Conservation (phyloP, 2,113 vertebrate genomes). For the Stigmatopora argus region DNA sequence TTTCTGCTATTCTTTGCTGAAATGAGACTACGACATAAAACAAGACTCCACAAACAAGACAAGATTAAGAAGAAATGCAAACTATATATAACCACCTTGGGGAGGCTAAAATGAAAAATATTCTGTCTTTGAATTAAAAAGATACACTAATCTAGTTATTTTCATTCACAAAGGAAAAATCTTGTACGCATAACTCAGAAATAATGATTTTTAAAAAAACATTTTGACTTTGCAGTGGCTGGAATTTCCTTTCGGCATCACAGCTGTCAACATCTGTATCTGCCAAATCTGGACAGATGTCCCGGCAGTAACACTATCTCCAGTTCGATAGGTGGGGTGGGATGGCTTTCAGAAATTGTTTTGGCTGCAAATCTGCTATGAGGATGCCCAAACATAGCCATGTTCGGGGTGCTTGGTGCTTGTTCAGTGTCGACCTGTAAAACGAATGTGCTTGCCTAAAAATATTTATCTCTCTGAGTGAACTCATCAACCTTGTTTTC, state of each 20-base stretch:
- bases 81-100: conserved; percentile 1
- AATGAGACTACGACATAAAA: conserved; percentile 16
- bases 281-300: conserved; percentile 69
- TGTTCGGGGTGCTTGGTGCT: conserved; percentile 4
- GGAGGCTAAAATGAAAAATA: conserved; percentile 1
- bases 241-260: conserved; percentile 61
- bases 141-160: conserved; percentile 45
- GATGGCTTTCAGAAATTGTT: conserved; percentile 10
- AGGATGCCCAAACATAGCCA: conserved; percentile 35
- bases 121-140: conserved; percentile 15
- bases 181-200: conserved; percentile 35
- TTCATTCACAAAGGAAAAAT: conserved; percentile 37
- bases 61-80: conserved; percentile 12
- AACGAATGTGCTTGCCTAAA: conserved; percentile 33
- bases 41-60: conserved; percentile 8
- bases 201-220: conserved; percentile 44
- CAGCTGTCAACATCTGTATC: conserved; percentile 65
- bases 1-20: conserved; percentile 21
- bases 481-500: conserved; percentile 30
- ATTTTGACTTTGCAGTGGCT: conserved; percentile 60
- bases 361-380: conserved; percentile 27
- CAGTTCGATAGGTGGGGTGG: conserved; percentile 34
- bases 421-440: conserved; percentile 30
- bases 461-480: conserved; percentile 18
- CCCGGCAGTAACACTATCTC: conserved; percentile 47